Percentiles rank a stretch among this genome's conserved stretches.
These are phyloP conservation scores for Synanthedon andrenaeformis DNA, from an alignment of 2,888 invertebrate species.

Conservation along the genomic window DNA sequence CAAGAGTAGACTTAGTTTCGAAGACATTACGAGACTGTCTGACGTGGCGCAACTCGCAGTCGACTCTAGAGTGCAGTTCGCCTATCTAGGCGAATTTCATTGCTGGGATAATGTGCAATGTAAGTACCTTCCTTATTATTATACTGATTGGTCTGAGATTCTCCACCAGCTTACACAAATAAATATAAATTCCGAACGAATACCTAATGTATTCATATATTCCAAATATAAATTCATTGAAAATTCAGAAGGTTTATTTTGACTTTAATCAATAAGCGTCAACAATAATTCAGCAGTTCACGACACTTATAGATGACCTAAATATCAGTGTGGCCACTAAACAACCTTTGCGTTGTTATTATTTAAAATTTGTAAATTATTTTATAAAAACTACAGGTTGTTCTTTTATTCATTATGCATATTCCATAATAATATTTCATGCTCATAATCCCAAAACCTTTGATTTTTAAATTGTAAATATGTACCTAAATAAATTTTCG, in stretches of 20 bases:
- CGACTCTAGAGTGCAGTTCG: constrained; percentile 25
- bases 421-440: no score
- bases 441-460: no score
- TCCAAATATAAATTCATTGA: background rate
- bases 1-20: constrained; percentile 23
- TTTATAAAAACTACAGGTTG: no score
- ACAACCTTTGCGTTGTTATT: background rate
- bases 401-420: no score
- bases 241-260: background rate
- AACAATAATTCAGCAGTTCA: background rate
- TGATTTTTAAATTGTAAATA: no score
- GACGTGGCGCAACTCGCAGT: constrained; percentile 29
- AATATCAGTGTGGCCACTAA: background rate
- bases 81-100: constrained; percentile 46
- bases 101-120: constrained; percentile 44
- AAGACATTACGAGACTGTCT: constrained; percentile 24
- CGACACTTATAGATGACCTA: background rate
- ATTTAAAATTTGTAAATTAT: no score
- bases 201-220: no score
- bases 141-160: no score
- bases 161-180: background rate
- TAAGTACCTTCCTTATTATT: constrained; percentile 21
- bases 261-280: background rate
- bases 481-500: no score
- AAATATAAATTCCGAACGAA: no score